Evolutionary conservation across 2,797 vertebrate genomes (phyloP).

Genomic region (Acanthurus tractus): DNA sequence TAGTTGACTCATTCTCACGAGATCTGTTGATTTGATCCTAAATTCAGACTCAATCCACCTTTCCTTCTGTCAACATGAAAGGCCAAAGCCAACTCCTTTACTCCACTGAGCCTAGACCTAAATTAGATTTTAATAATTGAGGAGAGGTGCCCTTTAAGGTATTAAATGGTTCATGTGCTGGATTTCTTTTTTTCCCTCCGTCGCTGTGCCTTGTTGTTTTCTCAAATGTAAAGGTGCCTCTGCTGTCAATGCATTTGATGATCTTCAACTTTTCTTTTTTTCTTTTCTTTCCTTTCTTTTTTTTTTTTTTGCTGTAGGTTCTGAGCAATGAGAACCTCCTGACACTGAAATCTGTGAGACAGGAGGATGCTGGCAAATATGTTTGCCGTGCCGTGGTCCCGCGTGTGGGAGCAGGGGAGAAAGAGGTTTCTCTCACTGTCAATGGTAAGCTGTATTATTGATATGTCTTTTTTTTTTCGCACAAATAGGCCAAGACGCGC

Average conservation of each 20-base stretch:
- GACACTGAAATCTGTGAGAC: conserved; percentile 93
- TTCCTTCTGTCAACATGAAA: conserved; percentile 74
- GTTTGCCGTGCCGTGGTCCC: conserved; percentile 97
- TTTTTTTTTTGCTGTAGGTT: conserved; percentile 84
- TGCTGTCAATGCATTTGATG: conserved; percentile 59
- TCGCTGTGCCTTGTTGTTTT: conserved; percentile 49
- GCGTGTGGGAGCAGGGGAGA: conserved; percentile 93
- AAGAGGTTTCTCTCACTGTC: conserved; percentile 96
- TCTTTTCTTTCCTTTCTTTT: conserved; percentile 46
- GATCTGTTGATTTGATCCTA: conserved; percentile 61
- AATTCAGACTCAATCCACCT: conserved; percentile 71
- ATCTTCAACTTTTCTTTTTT: conserved; percentile 53
- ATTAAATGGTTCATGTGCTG: conserved; percentile 66
- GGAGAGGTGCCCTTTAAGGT: conserved; percentile 79
- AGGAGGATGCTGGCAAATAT: conserved; percentile 98
- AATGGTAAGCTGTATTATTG: conserved; percentile 88
- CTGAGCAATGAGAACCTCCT: conserved; percentile 97
- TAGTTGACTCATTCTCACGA: conserved; percentile 41
- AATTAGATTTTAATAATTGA: conserved; percentile 91
- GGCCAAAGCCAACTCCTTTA: conserved; percentile 61
- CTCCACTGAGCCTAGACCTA: conserved; percentile 69
- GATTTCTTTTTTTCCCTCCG: conserved; percentile 35
- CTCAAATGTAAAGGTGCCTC: conserved; percentile 58
- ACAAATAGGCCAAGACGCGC: conserved; percentile 31
- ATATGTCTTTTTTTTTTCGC: conserved; percentile 38